Base-by-base conservation (phyloP, 2,797 vertebrate species). In the Acanthopagrus latus region DNA sequence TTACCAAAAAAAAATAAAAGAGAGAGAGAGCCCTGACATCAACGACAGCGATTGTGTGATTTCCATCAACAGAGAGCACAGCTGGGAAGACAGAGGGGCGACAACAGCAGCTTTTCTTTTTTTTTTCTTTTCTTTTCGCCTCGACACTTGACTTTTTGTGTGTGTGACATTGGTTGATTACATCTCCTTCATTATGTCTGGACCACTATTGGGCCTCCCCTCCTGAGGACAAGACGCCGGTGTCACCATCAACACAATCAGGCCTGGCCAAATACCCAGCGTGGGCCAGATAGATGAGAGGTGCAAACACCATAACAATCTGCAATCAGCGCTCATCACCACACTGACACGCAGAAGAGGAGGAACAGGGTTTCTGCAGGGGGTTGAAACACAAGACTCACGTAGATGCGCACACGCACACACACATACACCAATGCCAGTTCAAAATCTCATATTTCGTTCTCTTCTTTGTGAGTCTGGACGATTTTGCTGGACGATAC, bases 241-340 rank as follows among this genome's bases (percentile, higher is more conserved):
- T 91, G 92, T 93, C 92, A 93, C 92, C 93, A 86, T 94, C 95
- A 95, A 95, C 95, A 96, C 94, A 96, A 96, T 96, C 95, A 96
- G 92, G 87, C 91, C 91, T 91, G 95, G 92, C 94, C 95, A 95
- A 96, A 96, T 93, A 95, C 93, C 67, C 94, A 95, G 95, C 95
- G 76, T 94, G 95, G 90, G 93, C 86, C 87, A 87, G 88, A 94
- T 88, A 92, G 92, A 93, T 86, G 93, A 95, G 94, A 93, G 92
- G 92, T 90, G 88, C 92, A 95, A 96, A 96, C 95, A 95, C 93
- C 93, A 93, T 93, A 95, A 96, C 95, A 96, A 95, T 95, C 94
- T 94, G 95, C 94, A 96, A 96, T 96, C 95, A 96, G 93, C 78
- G 70, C 93, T 94, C 94, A 95, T 96, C 94, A 95, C 93, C 89